Conservation (phyloP, 2,888 invertebrate genomes). For the Ceramica pisi region DNA sequence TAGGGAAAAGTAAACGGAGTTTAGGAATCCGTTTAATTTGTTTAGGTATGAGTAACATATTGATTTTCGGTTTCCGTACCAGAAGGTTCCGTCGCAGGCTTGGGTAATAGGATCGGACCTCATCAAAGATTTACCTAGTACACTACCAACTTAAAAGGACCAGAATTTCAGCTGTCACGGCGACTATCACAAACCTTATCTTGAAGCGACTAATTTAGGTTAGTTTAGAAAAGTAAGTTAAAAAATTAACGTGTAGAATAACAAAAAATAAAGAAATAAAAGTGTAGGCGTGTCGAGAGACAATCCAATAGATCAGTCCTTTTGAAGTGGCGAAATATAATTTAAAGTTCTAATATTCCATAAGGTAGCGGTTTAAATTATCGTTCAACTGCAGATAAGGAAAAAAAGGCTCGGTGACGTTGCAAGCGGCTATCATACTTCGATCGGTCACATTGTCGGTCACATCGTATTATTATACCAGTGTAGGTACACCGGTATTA, state of each 20-base stretch:
- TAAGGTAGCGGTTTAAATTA: neutral
- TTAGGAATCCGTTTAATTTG: constrained; percentile 22
- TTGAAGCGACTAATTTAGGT: neutral
- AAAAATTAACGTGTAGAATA: too few relatives aligned
- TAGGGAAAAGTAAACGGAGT: constrained; percentile 10
- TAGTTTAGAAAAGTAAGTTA: neutral
- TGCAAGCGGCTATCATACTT: constrained; percentile 1
- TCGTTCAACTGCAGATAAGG: neutral
- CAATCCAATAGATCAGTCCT: neutral
- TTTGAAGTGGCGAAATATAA: neutral
- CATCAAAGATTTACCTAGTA: constrained; percentile 4
- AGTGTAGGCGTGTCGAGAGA: neutral
- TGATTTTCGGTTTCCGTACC: constrained; percentile 15
- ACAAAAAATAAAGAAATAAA: too few relatives aligned
- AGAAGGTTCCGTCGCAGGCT: constrained; percentile 1
- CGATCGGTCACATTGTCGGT: constrained; percentile 1
- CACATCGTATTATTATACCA: too few relatives aligned
- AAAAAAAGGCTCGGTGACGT: neutral
- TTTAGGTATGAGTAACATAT: constrained; percentile 18
- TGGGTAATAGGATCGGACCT: constrained; percentile 5
- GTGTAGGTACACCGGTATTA: neutral
- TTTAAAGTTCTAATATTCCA: neutral
- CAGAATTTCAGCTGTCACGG: neutral
- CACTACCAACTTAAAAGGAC: neutral
- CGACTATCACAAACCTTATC: neutral